Evolutionary conservation across 2,888 invertebrate genomes (phyloP), one percentile per base, ranked within the genome.

Genomic region (Caenorhabditis becei): DNA sequence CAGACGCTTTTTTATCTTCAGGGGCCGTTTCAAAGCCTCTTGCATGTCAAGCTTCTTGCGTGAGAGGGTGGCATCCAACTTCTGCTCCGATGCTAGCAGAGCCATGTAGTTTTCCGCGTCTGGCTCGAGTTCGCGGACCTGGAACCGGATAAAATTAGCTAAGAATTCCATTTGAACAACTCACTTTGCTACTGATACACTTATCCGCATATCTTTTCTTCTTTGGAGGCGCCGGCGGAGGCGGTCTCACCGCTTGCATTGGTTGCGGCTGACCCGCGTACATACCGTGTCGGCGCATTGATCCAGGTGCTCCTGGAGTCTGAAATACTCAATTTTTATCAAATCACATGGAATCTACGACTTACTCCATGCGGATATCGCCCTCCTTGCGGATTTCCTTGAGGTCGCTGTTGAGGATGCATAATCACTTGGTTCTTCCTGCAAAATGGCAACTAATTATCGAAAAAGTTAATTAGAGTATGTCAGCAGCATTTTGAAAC

Each of bases 31-130:
- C 56, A 99, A 93, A 10, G 98, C 97, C 92, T 99, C 99, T 78
- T 90, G 67, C 37, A 99, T 97, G 92, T 98, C 98, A 69, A 99
- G 93, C 20, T 97, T 94, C 92, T 99, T 99, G 85, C 98, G 94
- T 95, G 97, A 96, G 89, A 99, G 97, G 47, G 97, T 98, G 3
- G 97, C 96, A 92, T 99, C 99, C 69, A 99, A 93, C 92, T 98
- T 98, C 81, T 97, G 94, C 92, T 99, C 99, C 93, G 98, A 98
- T 0, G 97, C 96, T 70, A 99, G 93, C 88, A 99, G 93, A 93
- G 99, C 97, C 98, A 99, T 98, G 92, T 99, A 99, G 0, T 98
- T 98, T 92, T 99, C 97, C 72, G 97, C 97, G 93, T 99, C 99
- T 0, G 99, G 99, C 70, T 99, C 98, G 89, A 99, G 93, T 92